phyloP scores from a whole-genome alignment of 2,888 invertebrate species.

The Papilio elwesi region DNA sequence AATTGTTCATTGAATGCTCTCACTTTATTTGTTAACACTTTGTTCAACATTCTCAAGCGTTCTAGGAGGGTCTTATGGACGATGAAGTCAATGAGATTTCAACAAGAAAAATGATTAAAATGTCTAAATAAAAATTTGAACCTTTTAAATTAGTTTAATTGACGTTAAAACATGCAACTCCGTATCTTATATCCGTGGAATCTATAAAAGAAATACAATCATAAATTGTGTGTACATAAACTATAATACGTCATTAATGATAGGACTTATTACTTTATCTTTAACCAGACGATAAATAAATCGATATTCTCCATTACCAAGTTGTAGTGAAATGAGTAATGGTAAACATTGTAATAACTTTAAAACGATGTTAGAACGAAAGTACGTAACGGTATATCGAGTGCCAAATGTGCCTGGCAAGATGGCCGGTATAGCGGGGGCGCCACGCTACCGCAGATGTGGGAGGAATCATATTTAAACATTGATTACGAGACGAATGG shows the following conservation, averaged over 20 bases:
- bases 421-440: conserved; percentile 4
- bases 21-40: too few species aligned
- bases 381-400: conserved; percentile 11
- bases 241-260: background rate
- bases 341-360: conserved; percentile 17
- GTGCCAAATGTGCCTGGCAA: conserved; percentile 32
- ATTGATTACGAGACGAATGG: conserved; percentile 11
- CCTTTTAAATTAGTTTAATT: too few species aligned
- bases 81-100: too few species aligned
- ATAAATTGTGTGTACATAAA: background rate
- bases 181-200: background rate
- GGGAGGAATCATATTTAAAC: conserved; percentile 21
- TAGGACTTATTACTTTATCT: conserved; percentile 7
- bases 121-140: too few species aligned
- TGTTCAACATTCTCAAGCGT: too few species aligned
- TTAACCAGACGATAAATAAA: background rate
- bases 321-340: conserved; percentile 11
- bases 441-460: background rate
- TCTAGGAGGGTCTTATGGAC: too few species aligned
- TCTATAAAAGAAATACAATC: background rate
- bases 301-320: conserved; percentile 1
- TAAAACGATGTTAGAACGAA: conserved; percentile 12
- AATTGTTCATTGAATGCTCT: too few species aligned
- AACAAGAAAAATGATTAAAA: too few species aligned
- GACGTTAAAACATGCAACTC: background rate